Evolutionary conservation across 1,140 invertebrate species (phyloP), one percentile per base, ranked within the genome.

Genomic region (Drosophila virilis): DNA sequence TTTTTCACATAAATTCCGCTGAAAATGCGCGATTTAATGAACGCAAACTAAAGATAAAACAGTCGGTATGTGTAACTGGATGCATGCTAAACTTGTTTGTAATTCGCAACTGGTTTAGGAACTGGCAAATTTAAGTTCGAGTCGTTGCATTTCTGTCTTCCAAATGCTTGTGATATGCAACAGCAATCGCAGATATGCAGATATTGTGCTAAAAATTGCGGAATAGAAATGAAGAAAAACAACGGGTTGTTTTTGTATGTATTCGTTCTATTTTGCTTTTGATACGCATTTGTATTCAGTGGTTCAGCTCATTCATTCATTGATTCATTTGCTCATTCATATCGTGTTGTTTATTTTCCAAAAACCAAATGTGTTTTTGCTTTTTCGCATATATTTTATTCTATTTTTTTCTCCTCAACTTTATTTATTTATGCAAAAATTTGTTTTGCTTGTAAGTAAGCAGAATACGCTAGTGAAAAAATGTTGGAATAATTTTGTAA

Each of bases 321-420:
- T 77, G 67, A 84, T 80, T 77, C 80, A 84, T 80, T 85, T 74
- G 77, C 57, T 77, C 80, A 84, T 84, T 84, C 80, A 84, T 74
- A 85, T 80, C 60, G 62, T 70, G 59, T 77, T 74, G 64, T 64
- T 74, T 74, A 74, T 77, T 64, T 61, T 55, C 33, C 54, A 62
- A 70, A 70, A 64, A 77, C 73, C 65, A 75, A 70, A 64, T 71
- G 45, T 45, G 57, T 77, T 78, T 71, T 71, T 61, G 8, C 45
- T 22, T 57, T 55, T 45, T 59, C 10, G 43, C 37, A n/a, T 48
- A 28, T 60, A 17, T 38, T n/a, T 48, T 38, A 17, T 57, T 38
- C 57, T 17, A 45, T 72, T 45, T 52, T 43, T 32, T 48, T 51
- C 42, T 62, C 66, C 58, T 54, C 33, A 60, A 64, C 59, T 85